These are phyloP conservation scores for Tenthredo amoena DNA, from an alignment of 2,888 invertebrate genomes.

Conservation along the genomic window DNA sequence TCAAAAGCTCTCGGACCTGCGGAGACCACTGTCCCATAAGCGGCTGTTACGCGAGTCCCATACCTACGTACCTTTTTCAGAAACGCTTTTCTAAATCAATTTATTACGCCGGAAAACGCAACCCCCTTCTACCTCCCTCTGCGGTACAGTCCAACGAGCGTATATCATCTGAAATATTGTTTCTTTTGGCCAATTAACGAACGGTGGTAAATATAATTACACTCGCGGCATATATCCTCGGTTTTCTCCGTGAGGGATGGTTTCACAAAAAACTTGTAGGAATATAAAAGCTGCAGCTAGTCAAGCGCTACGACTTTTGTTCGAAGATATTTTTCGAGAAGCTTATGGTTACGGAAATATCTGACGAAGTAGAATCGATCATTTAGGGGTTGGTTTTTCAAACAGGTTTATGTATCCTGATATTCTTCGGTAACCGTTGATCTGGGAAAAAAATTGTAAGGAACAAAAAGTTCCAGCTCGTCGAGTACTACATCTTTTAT, in stretches of 20 bases:
- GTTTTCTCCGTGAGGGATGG: neutral
- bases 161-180: neutral
- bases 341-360: neutral
- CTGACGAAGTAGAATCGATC: neutral
- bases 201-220: neutral
- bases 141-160: neutral
- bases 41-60: neutral
- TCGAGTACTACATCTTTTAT: neutral
- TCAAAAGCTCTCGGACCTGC: conserved; percentile 18
- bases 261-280: neutral
- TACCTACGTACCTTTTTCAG: conserved; percentile 3
- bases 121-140: neutral
- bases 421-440: neutral
- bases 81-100: conserved; percentile 42
- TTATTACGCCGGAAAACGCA: conserved; percentile 14
- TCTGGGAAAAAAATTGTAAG: neutral
- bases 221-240: neutral
- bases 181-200: conserved; percentile 1
- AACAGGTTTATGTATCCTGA: neutral
- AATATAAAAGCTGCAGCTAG: neutral
- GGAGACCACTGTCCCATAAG: neutral
- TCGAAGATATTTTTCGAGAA: neutral
- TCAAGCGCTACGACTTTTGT: neutral
- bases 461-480: neutral
- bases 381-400: neutral